These are phyloP conservation scores for Xylocampa areola DNA, from an alignment of 2,888 invertebrate genomes.

Conservation along the genomic window DNA sequence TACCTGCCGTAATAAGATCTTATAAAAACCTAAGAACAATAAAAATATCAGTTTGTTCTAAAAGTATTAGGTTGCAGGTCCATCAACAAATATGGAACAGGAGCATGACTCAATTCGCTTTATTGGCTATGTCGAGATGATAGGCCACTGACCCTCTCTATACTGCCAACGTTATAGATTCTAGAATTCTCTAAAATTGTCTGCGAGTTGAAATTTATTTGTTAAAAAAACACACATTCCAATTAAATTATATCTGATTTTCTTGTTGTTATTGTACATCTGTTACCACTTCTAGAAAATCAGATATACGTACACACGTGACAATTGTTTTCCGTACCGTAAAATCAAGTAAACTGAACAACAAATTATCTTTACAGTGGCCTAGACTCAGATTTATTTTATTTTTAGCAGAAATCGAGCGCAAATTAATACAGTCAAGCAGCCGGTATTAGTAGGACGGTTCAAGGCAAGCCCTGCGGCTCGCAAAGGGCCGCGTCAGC, in stretches of 20 bases:
- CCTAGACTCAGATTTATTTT: constrained; percentile 62
- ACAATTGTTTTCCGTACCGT: constrained; percentile 16
- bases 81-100: constrained; percentile 28
- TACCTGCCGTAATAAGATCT: no score
- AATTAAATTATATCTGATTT: constrained; percentile 1
- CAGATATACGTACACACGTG: constrained; percentile 7
- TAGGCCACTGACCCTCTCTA: constrained; percentile 38
- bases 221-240: background rate
- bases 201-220: background rate
- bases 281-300: constrained; percentile 3
- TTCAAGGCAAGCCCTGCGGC: constrained; percentile 87
- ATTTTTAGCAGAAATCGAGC: constrained; percentile 81
- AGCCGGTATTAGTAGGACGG: constrained; percentile 76
- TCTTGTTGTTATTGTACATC: background rate
- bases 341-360: constrained; percentile 25
- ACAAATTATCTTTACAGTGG: constrained; percentile 36
- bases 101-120: constrained; percentile 42
- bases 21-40: no score
- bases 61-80: constrained; percentile 17
- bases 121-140: constrained; percentile 18
- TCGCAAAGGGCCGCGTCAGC: constrained; percentile 86
- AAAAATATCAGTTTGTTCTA: background rate
- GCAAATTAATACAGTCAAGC: constrained; percentile 82
- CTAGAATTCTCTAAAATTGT: constrained; percentile 20
- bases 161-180: constrained; percentile 6